These are phyloP conservation scores for Poecilus cupreus DNA, from an alignment of 2,888 invertebrate genomes.

Conservation along the genomic window DNA sequence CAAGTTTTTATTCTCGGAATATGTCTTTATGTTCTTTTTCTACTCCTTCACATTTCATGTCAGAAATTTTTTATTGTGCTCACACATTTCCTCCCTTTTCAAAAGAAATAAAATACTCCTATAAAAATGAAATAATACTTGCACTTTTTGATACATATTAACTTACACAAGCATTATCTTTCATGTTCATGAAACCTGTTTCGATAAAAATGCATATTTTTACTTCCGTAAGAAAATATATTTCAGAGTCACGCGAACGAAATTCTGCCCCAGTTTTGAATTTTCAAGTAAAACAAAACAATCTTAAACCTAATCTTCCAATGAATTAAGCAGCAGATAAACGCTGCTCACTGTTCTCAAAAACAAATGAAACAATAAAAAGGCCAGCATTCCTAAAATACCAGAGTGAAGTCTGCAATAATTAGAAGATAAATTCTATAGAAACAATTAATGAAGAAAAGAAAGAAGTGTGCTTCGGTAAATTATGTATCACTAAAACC, in stretches of 20 bases:
- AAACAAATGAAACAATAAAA: constrained; percentile 15
- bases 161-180: too few species aligned
- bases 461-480: neutral
- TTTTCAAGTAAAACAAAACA: neutral
- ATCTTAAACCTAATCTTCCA: neutral
- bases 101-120: neutral
- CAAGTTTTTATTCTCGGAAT: constrained; percentile 4
- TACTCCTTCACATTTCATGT: neutral
- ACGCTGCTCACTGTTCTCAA: neutral
- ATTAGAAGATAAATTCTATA: constrained; percentile 22
- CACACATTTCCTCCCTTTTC: neutral
- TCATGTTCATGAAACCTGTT: neutral
- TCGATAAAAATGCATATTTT: neutral
- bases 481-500: neutral
- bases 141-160: neutral
- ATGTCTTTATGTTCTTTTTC: too few species aligned
- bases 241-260: neutral
- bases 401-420: neutral
- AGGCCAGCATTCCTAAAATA: neutral
- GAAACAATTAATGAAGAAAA: neutral
- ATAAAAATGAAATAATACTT: neutral
- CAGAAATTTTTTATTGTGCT: neutral
- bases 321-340: constrained; percentile 13
- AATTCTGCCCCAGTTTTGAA: neutral
- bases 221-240: neutral